Base-by-base conservation (phyloP, 2,113 vertebrate species). In the Pedionomus torquatus region DNA sequence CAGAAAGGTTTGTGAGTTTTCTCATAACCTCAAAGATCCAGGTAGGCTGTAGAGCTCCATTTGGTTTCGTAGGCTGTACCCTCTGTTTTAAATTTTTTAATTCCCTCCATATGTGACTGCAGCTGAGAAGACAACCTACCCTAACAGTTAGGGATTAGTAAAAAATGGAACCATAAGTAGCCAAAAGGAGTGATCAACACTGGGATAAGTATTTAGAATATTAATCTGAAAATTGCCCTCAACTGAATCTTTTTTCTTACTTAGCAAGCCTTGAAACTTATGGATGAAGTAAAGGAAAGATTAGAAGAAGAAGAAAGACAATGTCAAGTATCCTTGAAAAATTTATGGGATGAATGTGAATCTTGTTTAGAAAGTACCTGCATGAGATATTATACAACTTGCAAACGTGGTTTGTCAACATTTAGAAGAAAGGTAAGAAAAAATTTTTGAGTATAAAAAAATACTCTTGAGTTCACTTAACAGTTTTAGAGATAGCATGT, bases 361-460 rank as follows among this genome's bases (percentile, higher is more conserved):
- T 97, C 98, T 57, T 99, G 99, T 82, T 98, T 99, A 96, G 98
- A 99, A 96, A 98, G 98, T 11, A 97, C 97, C 20, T 99, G 99
- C 77, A 98, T 99, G 96, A 98, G 92, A 77, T 99, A 98, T 88
- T 98, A 99, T 44, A 98, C 98, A 93, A 98, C 98, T 80, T 99
- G 99, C 96, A 98, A 97, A 60, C 96, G 86, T 24, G 97, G 97
- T 14, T 97, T 98, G 55, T 96, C 98, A 65, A 95, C 98, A 44
- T 98, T 99, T 94, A 97, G 96, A 77, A 95, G 91, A 64, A 99
- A 97, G 98, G 99, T 99, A 97, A 97, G 97, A 74, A 74, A 20
- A 94, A 57, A 90, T 57, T 48, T 23, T 95, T n/a, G n/a, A n/a
- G n/a, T n/a, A n/a, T n/a, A n/a, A n/a, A n/a, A n/a, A 78, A 93